A percentile compares a stretch with the other conserved stretches of the same genome.
Evolutionary conservation across 2,797 vertebrate genomes (phyloP).

Genomic region (Acrossocheilus fasciatus): DNA sequence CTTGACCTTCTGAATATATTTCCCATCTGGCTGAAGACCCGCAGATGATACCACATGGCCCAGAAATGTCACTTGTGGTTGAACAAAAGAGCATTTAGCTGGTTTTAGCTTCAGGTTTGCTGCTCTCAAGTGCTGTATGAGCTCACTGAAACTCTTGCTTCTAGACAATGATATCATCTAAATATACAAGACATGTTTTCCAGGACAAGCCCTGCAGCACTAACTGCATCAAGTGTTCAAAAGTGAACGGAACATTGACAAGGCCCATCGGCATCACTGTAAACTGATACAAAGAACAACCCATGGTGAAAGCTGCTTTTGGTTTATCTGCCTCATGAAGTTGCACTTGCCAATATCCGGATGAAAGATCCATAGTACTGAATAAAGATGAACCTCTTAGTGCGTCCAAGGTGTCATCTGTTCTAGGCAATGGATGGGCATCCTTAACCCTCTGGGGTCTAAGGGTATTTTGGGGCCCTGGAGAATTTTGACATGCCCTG

Average conservation of each 20-base stretch:
- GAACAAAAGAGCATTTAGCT: conserved; percentile 39
- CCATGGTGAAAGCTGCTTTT: conserved; percentile 44
- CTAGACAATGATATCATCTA: conserved; percentile 50
- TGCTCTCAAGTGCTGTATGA: conserved; percentile 45
- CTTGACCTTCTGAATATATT: conserved; percentile 14
- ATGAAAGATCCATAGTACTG: conserved; percentile 33
- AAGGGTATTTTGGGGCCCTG: too few relatives aligned
- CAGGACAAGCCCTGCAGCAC: conserved; percentile 50
- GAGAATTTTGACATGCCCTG: too few relatives aligned
- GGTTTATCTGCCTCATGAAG: conserved; percentile 42
- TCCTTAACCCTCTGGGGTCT: conserved; percentile 18
- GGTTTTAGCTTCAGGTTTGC: conserved; percentile 59
- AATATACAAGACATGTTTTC: conserved; percentile 51
- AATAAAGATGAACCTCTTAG: conserved; percentile 37
- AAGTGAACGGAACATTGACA: conserved; percentile 12
- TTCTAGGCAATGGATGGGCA: conserved; percentile 44
- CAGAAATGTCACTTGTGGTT: neutral
- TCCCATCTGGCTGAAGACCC: neutral
- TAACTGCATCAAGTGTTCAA: conserved; percentile 38
- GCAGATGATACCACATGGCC: conserved; percentile 19
- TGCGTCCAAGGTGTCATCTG: conserved; percentile 51
- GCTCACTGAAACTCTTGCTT: conserved; percentile 43
- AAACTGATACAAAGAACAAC: neutral
- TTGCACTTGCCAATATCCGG: conserved; percentile 51
- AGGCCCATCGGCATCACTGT: conserved; percentile 36